Conservation (phyloP, 1,140 invertebrate genomes). For the Papilio glaucus region DNA sequence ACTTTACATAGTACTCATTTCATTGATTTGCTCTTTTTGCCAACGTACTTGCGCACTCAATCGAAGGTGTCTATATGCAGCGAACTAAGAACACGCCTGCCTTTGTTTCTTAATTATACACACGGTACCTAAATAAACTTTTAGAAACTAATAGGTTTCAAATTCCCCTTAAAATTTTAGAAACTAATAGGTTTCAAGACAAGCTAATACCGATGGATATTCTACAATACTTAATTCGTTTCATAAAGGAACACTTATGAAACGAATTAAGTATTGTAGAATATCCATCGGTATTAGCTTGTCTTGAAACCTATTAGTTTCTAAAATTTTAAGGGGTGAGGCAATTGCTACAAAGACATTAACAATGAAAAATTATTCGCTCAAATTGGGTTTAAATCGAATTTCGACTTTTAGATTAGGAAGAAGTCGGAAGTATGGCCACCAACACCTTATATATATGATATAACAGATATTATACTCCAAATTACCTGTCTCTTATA, state of each 20-base stretch:
- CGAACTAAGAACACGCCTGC: too few species aligned
- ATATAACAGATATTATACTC: neutral
- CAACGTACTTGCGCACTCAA: neutral
- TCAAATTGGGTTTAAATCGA: neutral
- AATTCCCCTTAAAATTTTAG: too few species aligned
- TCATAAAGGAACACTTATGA: neutral
- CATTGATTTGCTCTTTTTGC: neutral
- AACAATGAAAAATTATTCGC: neutral
- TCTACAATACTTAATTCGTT: too few species aligned
- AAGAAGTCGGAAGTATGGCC: neutral
- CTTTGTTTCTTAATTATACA: too few species aligned
- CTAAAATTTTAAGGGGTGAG: neutral
- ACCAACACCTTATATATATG: neutral
- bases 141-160: too few species aligned
- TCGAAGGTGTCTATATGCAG: neutral
- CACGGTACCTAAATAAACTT: too few species aligned
- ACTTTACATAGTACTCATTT: constrained; percentile 2
- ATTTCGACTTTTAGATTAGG: neutral
- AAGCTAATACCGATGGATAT: too few species aligned
- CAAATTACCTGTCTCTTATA: constrained; percentile 89
- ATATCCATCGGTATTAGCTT: neutral
- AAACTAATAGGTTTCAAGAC: too few species aligned
- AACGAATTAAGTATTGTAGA: neutral
- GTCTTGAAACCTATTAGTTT: neutral
- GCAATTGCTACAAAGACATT: neutral